Evolutionary conservation across 2,113 vertebrate species (phyloP), one percentile per base, ranked within the genome.

Genomic region (Nibea albiflora): DNA sequence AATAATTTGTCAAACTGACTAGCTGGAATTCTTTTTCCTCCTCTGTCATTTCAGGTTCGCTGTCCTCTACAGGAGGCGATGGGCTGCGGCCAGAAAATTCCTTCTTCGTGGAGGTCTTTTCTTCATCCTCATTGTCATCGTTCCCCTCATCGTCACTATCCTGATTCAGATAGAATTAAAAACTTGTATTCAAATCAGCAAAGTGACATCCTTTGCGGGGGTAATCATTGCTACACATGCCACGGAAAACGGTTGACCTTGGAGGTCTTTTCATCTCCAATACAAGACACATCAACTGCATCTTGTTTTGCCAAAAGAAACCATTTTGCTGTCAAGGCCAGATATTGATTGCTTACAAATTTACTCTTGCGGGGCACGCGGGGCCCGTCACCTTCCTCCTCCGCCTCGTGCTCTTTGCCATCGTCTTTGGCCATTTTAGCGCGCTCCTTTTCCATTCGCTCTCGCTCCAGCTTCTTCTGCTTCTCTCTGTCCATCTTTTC

Each of bases 401-500:
- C 96, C 28, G 91, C 93, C 65, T 97, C 94, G 0, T 88, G 94
- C n/a, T 93, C 84, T 83, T 95, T 96, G 82, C 94, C 92, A 67
- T 98, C 96, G 28, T 98, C 97, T 88, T 96, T 97, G 76, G 95
- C 95, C 92, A 98, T 95, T 50, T 98, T 96, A 60, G 97, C 97
- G 12, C 97, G 96, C 57, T 99, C 96, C 80, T 97, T 97, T 76
- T 98, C 98, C 97, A 98, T 97, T 83, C 97, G 95, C 86, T 99
- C 98, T 61, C 96, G 96, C 81, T 99, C 98, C 82, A 98, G 60
- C 85, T 97, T 99, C 90, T 97, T 99, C 90, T 99, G 98, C 76
- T 99, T 99, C 90, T 99, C 98, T 77, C 98, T 91, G 91, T 99
- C 98, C 98, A 99, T 99, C 92, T 99, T 99, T 92, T 99, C 98